Base-by-base conservation (phyloP, 2,797 vertebrate species). In the Hippocampus kuda region DNA sequence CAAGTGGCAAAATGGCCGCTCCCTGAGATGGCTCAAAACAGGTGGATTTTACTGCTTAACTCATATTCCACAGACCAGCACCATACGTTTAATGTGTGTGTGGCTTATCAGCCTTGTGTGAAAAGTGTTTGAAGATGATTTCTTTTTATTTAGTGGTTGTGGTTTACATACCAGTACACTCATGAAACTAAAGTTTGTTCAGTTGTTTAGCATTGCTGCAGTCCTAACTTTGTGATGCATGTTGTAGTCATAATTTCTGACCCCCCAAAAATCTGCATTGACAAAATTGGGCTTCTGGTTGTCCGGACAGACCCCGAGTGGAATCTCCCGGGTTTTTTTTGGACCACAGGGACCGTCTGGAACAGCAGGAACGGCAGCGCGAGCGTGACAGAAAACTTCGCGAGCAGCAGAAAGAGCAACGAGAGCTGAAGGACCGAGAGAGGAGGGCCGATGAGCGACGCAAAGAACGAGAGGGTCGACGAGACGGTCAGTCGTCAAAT, bases 321-420 rank as follows among this genome's bases (percentile, higher is more conserved):
- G 80, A 82, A 44, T 81, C 77, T 82, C 73, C 72, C 81, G 73
- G 74, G 70, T 83, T 79, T 84, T 77, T 75, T 81, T 78, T 77
- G 78, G 73, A 77, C 78, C 68, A 69, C 88, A 99, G 97, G 87
- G 97, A 99, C 81, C 94, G 97, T 3, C 86, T 99, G 75, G 97
- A 99, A 85, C 96, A 98, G 68, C 83, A 94, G 0, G 96, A 99
- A 72, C 89, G 97, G 4, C 94, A 95, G 78, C 89, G 94, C 0
- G 95, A 98, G 70, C 88, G 97, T 0, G 95, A 99, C 42, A 85
- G 94, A 12, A 98, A 98, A 79, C 82, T 95, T 68, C 89, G 96
- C 1, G 96, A 98, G 65, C 96, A 97, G 74, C 91, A 96, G 74
- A 95, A 96, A 77, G 97, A 98, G 16, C 95, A 96, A 65, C 88